Evolutionary conservation across 2,113 vertebrate species (phyloP).

Genomic region (Brachypteracias leptosomus): DNA sequence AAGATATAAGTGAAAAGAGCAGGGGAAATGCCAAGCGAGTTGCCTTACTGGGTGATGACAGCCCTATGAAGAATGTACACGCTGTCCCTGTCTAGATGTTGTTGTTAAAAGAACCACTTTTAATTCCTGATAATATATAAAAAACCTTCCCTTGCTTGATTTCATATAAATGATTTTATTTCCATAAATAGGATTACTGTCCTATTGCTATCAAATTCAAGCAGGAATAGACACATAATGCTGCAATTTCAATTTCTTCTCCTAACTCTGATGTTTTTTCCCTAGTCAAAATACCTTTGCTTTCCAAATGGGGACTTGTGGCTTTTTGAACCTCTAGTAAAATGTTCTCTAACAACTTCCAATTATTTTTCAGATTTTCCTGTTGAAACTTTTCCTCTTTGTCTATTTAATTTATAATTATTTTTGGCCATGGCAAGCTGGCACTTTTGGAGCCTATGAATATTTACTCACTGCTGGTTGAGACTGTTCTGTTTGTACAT

Average conservation of each 20-base stretch:
- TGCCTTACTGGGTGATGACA: not conserved
- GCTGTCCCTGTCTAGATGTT: not conserved
- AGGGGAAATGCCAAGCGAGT: not conserved
- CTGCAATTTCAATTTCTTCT: not conserved
- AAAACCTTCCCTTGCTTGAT: not conserved
- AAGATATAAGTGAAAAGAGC: not conserved
- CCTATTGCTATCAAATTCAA: not conserved
- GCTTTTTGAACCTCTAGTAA: not conserved
- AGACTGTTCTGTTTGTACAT: not conserved
- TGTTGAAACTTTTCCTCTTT: not conserved
- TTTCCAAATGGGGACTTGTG: not conserved
- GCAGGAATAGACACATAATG: not conserved
- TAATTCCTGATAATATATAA: not conserved
- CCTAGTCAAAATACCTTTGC: not conserved
- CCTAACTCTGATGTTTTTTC: not conserved
- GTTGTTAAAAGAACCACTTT: not conserved
- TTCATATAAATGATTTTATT: not conserved
- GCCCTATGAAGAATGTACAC: not conserved
- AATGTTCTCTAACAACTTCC: not conserved
- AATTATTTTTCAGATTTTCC: constrained; percentile 34
- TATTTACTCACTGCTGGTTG: not conserved
- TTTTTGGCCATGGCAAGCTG: constrained; percentile 24
- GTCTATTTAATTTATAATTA: not conserved
- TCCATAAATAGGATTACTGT: not conserved
- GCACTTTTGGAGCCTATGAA: not conserved